Evolutionary conservation across 1,140 invertebrate genomes (phyloP).

Genomic region (Helicoverpa armigera): DNA sequence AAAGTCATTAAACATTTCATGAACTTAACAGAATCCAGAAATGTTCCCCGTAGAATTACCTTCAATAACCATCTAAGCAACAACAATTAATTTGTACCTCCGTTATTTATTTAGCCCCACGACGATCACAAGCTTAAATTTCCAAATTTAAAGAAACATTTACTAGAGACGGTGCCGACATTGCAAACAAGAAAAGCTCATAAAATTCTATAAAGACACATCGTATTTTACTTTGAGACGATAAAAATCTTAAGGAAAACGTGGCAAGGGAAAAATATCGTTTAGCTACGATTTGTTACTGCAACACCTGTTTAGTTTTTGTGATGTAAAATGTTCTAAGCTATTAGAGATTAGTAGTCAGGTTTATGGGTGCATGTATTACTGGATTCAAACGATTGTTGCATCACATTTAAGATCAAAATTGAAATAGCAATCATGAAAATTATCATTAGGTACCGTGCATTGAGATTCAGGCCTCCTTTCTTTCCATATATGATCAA

Average conservation of each 20-base stretch:
- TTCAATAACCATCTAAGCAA: too few species aligned
- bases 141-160: neutral
- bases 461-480: too few species aligned
- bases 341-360: neutral
- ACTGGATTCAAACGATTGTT: too few species aligned
- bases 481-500: too few species aligned
- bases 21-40: too few species aligned
- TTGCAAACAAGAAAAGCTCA: constrained; percentile 5
- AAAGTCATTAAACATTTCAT: neutral
- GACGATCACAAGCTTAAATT: neutral
- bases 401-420: too few species aligned
- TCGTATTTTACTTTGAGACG: constrained; percentile 2
- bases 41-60: too few species aligned
- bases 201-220: constrained; percentile 18
- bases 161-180: neutral
- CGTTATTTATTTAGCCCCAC: neutral
- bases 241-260: constrained; percentile 26
- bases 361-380: neutral
- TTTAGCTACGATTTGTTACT: constrained; percentile 3
- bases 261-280: neutral
- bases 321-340: neutral
- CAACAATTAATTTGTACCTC: too few species aligned
- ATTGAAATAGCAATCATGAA: too few species aligned
- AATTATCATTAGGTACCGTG: too few species aligned
- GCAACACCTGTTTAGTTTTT: constrained; percentile 7